These are phyloP conservation scores for Hystrix brachyura DNA, from an alignment of 2,113 vertebrate species.

Conservation along the genomic window DNA sequence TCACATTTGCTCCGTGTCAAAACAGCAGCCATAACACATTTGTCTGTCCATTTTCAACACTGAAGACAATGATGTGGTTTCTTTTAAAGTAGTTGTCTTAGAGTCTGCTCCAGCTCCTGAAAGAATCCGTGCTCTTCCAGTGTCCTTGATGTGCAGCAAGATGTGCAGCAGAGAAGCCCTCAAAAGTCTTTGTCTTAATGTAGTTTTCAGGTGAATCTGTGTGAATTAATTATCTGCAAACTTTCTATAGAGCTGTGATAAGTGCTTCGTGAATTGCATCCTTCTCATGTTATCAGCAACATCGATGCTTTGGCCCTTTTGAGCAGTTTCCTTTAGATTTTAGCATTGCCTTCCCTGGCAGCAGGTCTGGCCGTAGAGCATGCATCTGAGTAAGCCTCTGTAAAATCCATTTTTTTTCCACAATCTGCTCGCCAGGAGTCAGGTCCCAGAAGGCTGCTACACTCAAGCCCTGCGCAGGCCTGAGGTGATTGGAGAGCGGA, in stretches of 20 bases:
- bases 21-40: conserved; percentile 91
- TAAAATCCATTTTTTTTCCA: conserved; percentile 92
- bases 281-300: conserved; percentile 95
- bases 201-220: conserved; percentile 87
- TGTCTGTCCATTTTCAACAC: conserved; percentile 88
- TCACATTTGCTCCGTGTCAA: conserved; percentile 89
- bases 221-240: conserved; percentile 89
- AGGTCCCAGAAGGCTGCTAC: background rate
- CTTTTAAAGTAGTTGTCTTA: conserved; percentile 91
- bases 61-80: conserved; percentile 93
- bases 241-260: conserved; percentile 90
- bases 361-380: conserved; percentile 93
- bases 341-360: conserved; percentile 89
- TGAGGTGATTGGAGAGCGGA: background rate
- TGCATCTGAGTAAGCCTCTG: conserved; percentile 92
- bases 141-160: conserved; percentile 91
- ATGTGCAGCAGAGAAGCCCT: conserved; percentile 92
- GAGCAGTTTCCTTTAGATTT: conserved; percentile 90
- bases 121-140: conserved; percentile 87
- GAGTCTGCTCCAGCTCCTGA: conserved; percentile 90
- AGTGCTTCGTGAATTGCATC: conserved; percentile 94
- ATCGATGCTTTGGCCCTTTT: conserved; percentile 89
- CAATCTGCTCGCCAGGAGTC: background rate
- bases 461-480: background rate
- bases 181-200: conserved; percentile 92